Evolutionary conservation across 2,888 invertebrate genomes (phyloP), one percentile per base, ranked within the genome.

Genomic region (Deilephila elpenor): DNA sequence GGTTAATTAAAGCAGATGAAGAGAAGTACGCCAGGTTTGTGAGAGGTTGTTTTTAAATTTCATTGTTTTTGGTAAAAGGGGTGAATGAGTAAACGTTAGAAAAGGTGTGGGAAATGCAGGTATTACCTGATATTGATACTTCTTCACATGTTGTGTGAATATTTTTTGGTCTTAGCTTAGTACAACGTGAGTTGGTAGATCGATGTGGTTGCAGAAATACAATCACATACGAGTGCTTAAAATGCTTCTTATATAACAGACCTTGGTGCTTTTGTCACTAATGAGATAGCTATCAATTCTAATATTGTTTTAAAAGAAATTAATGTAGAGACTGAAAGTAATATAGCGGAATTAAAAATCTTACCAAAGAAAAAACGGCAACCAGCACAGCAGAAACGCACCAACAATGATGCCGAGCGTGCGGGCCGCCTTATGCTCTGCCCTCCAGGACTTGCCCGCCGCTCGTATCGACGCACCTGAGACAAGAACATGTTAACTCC

Each of bases 341-440:
- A 25, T 25, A 25, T 25, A 25, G 25, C 25, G 25, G 29, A 20
- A 17, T 17, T 3, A 5, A 51, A 71, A 56, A 64, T 83, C 96
- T 96, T 96, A 99, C 98, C 99, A 99, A 61, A 98, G 96, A 95
- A 99, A 99, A 96, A 99, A 99, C 72, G 99, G 99, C 82, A 99
- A 95, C 98, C 99, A 99, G 91, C 99, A 99, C 74, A 98, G 95
- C 80, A 99, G 95, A 93, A 99, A 99, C 44, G 98, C 98, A 59
- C 99, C 99, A 96, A 99, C 99, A 81, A 99, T 98, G 84, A 99
- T 98, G 80, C 99, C 99, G 61, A 99, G 95, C 71, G 99, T 99
- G 85, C 98, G 96, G 61, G 99, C 99, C 0, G 99, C 99, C 89
- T 98, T 98, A 92, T 98, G 98, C 85, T 98, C 98, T 8, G 97